These are phyloP conservation scores for Tiliacea aurago DNA, from an alignment of 2,888 invertebrate species.

Conservation along the genomic window DNA sequence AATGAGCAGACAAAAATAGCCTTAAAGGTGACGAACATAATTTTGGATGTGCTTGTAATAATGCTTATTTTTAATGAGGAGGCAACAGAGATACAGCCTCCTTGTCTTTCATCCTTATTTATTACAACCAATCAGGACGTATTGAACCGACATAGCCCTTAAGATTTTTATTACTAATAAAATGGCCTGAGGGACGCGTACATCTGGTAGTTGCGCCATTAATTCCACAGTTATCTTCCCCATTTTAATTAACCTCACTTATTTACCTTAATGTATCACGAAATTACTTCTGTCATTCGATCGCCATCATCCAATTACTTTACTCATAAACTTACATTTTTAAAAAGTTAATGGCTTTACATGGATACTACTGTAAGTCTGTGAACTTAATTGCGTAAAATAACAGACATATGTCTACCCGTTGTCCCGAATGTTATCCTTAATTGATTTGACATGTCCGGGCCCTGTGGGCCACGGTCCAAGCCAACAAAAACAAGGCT, in stretches of 20 bases:
- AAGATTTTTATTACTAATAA: conserved; percentile 45
- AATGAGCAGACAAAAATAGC: not conserved
- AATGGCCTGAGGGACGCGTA: conserved; percentile 20
- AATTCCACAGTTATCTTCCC: conserved; percentile 33
- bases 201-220: conserved; percentile 37
- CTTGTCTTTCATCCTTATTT: conserved; percentile 5
- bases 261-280: conserved; percentile 35
- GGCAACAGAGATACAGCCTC: not conserved
- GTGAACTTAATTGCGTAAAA: conserved; percentile 49
- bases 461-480: conserved; percentile 72
- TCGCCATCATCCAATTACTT: conserved; percentile 46
- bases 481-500: conserved; percentile 79
- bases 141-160: conserved; percentile 22
- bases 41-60: not conserved
- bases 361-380: conserved; percentile 53
- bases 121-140: conserved; percentile 30
- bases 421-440: conserved; percentile 74
- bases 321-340: conserved; percentile 47
- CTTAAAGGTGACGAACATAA: not conserved
- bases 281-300: conserved; percentile 41
- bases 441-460: conserved; percentile 86
- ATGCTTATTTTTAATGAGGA: not conserved
- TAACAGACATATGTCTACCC: conserved; percentile 53
- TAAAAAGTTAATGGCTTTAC: conserved; percentile 40
- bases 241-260: conserved; percentile 45